Conservation (phyloP, 1,140 invertebrate species). For the Papilio machaon region DNA sequence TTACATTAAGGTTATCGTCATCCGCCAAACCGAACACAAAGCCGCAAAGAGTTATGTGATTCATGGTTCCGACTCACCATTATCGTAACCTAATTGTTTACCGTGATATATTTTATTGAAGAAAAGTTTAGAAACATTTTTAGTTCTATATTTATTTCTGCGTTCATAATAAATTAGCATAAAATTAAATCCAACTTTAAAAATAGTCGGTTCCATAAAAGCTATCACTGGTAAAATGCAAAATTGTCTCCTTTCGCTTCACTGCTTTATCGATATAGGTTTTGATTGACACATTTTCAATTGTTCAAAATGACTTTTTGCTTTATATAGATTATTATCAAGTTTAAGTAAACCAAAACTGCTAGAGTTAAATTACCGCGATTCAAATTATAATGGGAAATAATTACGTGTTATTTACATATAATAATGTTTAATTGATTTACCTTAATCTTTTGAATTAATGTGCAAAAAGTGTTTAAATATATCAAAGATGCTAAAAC, state of each 20-base stretch:
- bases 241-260: no score
- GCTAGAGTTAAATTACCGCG: no score
- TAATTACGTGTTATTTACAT: no score
- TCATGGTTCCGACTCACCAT: conserved; percentile 71
- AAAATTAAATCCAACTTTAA: not conserved
- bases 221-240: not conserved
- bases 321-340: no score
- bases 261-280: no score
- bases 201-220: not conserved
- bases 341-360: no score
- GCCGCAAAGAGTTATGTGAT: conserved; percentile 71
- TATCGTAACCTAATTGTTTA: conserved; percentile 68
- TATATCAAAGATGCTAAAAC: conserved; percentile 21
- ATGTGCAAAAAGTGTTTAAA: conserved; percentile 17
- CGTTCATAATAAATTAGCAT: not conserved
- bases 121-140: not conserved
- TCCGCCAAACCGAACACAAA: conserved; percentile 79
- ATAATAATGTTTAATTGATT: not conserved
- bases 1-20: conserved; percentile 81
- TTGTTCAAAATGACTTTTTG: no score
- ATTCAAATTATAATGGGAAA: no score
- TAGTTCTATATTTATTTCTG: not conserved
- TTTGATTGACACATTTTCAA: no score
- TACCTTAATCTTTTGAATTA: not conserved
- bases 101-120: conserved; percentile 47